A percentile compares a stretch with the other conserved stretches of the same genome.
Evolutionary conservation across 1,140 invertebrate species (phyloP).

Genomic region (Pinna nobilis): DNA sequence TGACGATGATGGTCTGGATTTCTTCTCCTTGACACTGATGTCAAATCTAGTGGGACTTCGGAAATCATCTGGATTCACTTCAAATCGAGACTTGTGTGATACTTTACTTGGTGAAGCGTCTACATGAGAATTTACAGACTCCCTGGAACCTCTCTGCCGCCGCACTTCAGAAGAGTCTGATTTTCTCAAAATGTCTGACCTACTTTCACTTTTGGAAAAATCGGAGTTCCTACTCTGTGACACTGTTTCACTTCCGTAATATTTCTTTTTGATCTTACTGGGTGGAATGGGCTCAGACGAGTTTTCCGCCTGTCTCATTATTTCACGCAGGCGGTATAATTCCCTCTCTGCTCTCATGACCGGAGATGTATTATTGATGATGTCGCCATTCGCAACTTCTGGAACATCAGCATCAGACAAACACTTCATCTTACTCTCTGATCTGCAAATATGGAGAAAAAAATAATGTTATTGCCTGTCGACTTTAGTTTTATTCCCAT

Average conservation of each 20-base stretch:
- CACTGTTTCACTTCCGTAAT: slow-evolving; percentile 56
- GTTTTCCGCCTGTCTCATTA: slow-evolving; percentile 43
- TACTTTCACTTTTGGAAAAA: background rate
- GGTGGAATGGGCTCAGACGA: slow-evolving; percentile 26
- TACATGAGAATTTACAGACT: slow-evolving; percentile 11
- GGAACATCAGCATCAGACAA: too few relatives aligned
- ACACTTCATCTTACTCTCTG: too few relatives aligned
- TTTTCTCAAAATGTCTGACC: background rate
- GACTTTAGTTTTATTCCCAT: too few relatives aligned
- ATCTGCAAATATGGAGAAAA: too few relatives aligned
- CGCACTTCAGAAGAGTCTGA: background rate
- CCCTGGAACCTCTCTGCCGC: slow-evolving; percentile 14
- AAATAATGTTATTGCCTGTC: too few relatives aligned
- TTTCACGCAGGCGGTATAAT: slow-evolving; percentile 53
- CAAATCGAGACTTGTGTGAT: slow-evolving; percentile 2
- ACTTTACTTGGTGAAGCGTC: slow-evolving; percentile 15
- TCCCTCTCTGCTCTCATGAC: slow-evolving; percentile 66
- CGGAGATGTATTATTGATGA: slow-evolving; percentile 47
- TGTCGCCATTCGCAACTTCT: too few relatives aligned
- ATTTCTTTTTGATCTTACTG: slow-evolving; percentile 56
- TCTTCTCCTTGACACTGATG: slow-evolving; percentile 44
- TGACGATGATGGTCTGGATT: background rate
- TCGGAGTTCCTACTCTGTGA: too few relatives aligned
- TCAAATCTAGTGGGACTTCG: slow-evolving; percentile 53
- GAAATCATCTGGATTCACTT: slow-evolving; percentile 28